phyloP scores from a whole-genome alignment of 37 sponge, comb jelly and placozoan species.

The Beroe forskalii region DNA sequence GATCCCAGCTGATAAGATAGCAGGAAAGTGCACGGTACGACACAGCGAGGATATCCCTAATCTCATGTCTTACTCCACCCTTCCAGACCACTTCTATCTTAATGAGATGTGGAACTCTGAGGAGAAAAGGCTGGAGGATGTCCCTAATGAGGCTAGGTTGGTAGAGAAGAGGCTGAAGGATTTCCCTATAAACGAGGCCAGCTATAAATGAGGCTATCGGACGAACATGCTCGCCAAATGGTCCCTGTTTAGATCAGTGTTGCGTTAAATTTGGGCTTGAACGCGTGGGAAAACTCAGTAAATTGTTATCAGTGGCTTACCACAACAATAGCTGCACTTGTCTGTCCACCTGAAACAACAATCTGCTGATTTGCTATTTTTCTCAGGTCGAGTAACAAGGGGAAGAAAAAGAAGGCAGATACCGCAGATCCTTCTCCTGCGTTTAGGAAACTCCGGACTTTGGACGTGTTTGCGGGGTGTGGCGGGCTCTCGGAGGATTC shows the following conservation, averaged over 20 bases:
- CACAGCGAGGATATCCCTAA: constrained; percentile 72
- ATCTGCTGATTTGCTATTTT: no score
- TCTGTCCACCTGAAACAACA: no score
- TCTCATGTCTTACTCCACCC: constrained; percentile 69
- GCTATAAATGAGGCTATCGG: no score
- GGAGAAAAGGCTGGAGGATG: constrained; percentile 24
- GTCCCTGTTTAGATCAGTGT: no score
- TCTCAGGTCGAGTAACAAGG: constrained; percentile 72
- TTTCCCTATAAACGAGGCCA: no score
- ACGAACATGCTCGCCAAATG: no score
- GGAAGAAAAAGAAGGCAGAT: constrained; percentile 66
- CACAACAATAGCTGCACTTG: no score
- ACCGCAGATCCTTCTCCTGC: neutral
- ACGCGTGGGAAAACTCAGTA: no score
- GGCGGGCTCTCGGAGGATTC: constrained; percentile 85
- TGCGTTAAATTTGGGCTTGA: no score
- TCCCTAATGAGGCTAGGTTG: constrained; percentile 26
- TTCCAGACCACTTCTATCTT: constrained; percentile 75
- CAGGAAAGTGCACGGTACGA: constrained; percentile 75
- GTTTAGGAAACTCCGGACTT: constrained; percentile 70
- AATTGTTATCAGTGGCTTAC: no score
- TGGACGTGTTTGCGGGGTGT: constrained; percentile 95
- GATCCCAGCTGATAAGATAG: constrained; percentile 70
- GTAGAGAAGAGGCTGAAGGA: neutral
- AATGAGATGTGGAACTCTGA: constrained; percentile 67